A percentile compares a stretch with the other conserved stretches of the same genome.
These are phyloP conservation scores for Alcis repandata DNA, from an alignment of 2,888 invertebrate genomes.

Conservation along the genomic window DNA sequence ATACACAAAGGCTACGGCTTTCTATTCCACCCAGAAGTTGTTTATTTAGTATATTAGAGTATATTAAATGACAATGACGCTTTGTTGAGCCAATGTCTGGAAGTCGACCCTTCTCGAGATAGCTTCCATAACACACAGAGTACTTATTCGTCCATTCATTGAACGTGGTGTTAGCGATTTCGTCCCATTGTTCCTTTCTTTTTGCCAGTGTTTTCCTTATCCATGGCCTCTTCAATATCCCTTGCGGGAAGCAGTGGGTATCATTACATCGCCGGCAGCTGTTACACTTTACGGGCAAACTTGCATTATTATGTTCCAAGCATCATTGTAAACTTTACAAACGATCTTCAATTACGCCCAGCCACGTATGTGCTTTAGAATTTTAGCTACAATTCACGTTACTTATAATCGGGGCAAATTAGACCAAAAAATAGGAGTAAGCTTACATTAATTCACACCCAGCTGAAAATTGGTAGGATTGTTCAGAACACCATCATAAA, in stretches of 20 bases:
- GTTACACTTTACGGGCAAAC: conserved; percentile 80
- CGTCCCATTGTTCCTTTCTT: conserved; percentile 57
- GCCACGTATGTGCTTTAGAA: conserved; percentile 42
- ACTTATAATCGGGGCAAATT: too few relatives aligned
- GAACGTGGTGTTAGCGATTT: conserved; percentile 59
- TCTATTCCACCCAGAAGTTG: conserved; percentile 42
- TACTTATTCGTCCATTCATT: conserved; percentile 65
- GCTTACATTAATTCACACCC: too few relatives aligned
- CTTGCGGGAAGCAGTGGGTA: conserved; percentile 52
- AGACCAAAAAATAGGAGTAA: too few relatives aligned
- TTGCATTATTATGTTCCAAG: conserved; percentile 78
- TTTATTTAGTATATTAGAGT: conserved; percentile 63
- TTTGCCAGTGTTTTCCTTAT: conserved; percentile 65
- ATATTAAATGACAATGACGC: conserved; percentile 65
- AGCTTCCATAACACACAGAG: conserved; percentile 54
- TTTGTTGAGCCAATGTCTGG: conserved; percentile 59
- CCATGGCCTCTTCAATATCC: conserved; percentile 68
- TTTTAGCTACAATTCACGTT: conserved; percentile 34
- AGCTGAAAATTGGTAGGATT: too few relatives aligned
- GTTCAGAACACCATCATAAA: too few relatives aligned
- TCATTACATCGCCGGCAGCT: conserved; percentile 79
- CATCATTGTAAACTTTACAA: conserved; percentile 73
- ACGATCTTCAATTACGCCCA: conserved; percentile 62
- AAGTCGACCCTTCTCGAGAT: conserved; percentile 64
- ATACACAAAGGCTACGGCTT: conserved; percentile 42